Percentiles rank a stretch among this genome's conserved stretches.
Conservation (phyloP, 2,113 vertebrate genomes). For the Malurus cyaneus region DNA sequence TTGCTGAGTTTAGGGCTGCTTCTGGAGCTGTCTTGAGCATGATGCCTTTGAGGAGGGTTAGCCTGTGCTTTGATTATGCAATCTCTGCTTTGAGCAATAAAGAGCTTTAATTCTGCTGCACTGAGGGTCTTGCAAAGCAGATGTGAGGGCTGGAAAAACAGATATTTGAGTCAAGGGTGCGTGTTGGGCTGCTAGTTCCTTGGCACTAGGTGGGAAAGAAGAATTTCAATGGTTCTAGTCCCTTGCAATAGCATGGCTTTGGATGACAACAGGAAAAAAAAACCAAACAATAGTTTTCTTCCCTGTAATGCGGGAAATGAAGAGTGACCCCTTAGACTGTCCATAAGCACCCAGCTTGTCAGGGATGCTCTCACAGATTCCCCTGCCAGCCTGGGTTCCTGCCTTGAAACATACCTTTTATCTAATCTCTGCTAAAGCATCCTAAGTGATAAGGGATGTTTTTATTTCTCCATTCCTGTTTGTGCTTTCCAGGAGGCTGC, state of each 20-base stretch:
- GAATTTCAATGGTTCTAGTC: background rate
- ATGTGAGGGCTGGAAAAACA: background rate
- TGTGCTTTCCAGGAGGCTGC: fast-evolving
- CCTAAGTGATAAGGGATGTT: background rate
- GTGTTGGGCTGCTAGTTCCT: background rate
- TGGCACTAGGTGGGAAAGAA: background rate
- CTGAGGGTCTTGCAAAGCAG: background rate
- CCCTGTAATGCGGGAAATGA: background rate
- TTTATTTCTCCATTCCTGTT: background rate
- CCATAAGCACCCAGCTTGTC: background rate
- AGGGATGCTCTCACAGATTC: background rate
- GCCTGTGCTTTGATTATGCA: constrained; percentile 16
- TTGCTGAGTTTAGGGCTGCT: constrained; percentile 30
- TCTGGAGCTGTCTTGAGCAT: background rate
- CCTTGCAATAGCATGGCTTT: background rate
- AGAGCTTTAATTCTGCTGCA: background rate
- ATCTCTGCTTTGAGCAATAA: constrained; percentile 13
- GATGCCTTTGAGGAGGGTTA: background rate
- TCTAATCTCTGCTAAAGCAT: constrained; percentile 1
- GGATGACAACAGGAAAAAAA: background rate
- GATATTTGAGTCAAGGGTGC: background rate
- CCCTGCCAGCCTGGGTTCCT: background rate
- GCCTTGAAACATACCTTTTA: background rate
- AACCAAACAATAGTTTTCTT: background rate
- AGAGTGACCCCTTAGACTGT: background rate